A percentile compares a stretch with the other conserved stretches of the same genome.
Conservation (phyloP, 2,888 invertebrate species). For the Acanthococcus lagerstroemiae region DNA sequence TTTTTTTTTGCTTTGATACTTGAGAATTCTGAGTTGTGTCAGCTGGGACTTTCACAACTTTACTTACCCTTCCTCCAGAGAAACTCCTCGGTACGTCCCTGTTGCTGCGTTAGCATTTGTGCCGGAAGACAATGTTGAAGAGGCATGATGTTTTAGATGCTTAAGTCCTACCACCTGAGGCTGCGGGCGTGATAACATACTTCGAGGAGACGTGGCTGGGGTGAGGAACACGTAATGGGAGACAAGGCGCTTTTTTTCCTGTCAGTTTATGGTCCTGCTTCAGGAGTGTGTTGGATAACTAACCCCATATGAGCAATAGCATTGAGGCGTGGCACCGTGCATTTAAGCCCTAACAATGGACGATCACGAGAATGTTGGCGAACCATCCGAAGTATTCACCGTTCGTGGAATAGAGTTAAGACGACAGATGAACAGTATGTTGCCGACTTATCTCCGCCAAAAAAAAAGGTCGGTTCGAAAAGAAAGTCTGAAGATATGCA, state of each 20-base stretch:
- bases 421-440: not conserved
- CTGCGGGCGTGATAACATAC: too few species aligned
- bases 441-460: not conserved
- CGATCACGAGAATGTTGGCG: too few species aligned
- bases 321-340: not conserved
- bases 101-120: too few species aligned
- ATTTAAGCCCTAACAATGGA: not conserved
- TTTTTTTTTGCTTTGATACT: too few species aligned
- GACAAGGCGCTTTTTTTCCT: not conserved
- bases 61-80: too few species aligned
- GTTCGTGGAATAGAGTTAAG: not conserved
- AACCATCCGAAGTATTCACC: not conserved
- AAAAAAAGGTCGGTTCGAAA: not conserved
- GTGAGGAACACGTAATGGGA: not conserved
- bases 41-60: too few species aligned
- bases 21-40: too few species aligned
- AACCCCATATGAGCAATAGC: not conserved
- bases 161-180: too few species aligned
- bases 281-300: not conserved
- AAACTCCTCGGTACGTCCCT: too few species aligned
- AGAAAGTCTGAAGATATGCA: not conserved
- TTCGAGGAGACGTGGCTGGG: not conserved
- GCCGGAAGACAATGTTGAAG: too few species aligned
- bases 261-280: not conserved
- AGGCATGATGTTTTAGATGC: too few species aligned